Evolutionary conservation across 2,113 vertebrate genomes (phyloP), one percentile per base, ranked within the genome.

Genomic region (Glaucidium brasilianum): DNA sequence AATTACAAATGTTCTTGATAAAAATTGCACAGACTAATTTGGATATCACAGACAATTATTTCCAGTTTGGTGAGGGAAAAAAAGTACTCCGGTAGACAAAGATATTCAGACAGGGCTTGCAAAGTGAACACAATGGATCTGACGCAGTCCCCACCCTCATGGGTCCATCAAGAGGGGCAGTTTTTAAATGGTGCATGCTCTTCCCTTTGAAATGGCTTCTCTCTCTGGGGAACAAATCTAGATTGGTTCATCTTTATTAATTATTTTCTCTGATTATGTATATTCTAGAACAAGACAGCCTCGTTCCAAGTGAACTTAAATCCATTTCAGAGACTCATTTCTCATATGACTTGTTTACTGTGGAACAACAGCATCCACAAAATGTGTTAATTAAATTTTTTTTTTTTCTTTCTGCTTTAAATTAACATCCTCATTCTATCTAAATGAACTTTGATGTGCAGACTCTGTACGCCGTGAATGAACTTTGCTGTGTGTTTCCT

Each of bases 1-100:
- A 97, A 97, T 97, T 96, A 96, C 96, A 97, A 97, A 97, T 95
- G 69, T 29, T 95, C 92, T 21, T 72, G 94, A 93, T 96, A 97
- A 95, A 97, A 95, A 88, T 76, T 92, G 91, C 66, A 79, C 71
- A 81, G 92, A 75, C 78, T 95, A 97, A 95, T 95, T 96, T 7
- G n/a, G 62, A 55, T 95, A 94, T 96, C 95, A 88, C 81, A 89
- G 80, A 35, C 69, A 84, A 96, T 97, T 97, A 91, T 91, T 95
- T 87, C 67, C 71, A 87, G 55, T 74, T 88, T 80, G 50, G 29
- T 41, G 71, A 58, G 41, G 43, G 7, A 27, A 8, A n/a, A 71
- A 92, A 69, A 50, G 37, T 12, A 11, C 12, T 47, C 60, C 3
- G 18, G 75, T 75, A 68, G 34, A 27, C 10, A 10, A 7, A 59